Percentiles rank a stretch among this genome's conserved stretches.
Evolutionary conservation across 2,797 vertebrate genomes (phyloP).

Genomic region (Taeniopygia guttata): DNA sequence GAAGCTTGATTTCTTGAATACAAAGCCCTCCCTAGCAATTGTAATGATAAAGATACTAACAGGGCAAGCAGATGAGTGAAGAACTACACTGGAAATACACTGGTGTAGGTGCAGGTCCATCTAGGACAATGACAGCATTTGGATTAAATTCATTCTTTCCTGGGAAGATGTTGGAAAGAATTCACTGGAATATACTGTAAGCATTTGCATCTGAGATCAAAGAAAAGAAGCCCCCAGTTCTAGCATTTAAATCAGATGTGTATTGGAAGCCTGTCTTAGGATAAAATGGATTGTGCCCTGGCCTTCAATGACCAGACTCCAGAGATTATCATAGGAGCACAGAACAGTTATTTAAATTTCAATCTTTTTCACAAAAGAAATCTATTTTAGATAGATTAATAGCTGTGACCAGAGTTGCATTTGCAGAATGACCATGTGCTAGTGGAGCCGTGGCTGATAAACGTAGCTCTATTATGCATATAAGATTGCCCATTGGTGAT

Average conservation of each 20-base stretch:
- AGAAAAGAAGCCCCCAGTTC: background rate
- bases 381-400: background rate
- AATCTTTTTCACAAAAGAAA: background rate
- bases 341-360: background rate
- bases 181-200: background rate
- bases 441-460: background rate
- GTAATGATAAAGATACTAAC: background rate
- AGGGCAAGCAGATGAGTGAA: background rate
- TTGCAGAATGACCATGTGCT: background rate
- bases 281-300: background rate
- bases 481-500: background rate
- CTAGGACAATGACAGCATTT: background rate
- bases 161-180: background rate
- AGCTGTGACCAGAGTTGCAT: background rate
- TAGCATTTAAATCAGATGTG: background rate
- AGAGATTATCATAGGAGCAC: background rate
- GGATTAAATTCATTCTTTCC: background rate
- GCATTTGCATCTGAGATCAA: background rate
- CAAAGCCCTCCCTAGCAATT: background rate
- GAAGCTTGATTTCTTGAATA: background rate
- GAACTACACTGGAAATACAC: background rate
- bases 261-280: background rate
- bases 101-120: background rate
- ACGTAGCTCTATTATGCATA: background rate
- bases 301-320: background rate